Base-by-base conservation (phyloP, 2,797 vertebrate species). In the Leuciscus waleckii region DNA sequence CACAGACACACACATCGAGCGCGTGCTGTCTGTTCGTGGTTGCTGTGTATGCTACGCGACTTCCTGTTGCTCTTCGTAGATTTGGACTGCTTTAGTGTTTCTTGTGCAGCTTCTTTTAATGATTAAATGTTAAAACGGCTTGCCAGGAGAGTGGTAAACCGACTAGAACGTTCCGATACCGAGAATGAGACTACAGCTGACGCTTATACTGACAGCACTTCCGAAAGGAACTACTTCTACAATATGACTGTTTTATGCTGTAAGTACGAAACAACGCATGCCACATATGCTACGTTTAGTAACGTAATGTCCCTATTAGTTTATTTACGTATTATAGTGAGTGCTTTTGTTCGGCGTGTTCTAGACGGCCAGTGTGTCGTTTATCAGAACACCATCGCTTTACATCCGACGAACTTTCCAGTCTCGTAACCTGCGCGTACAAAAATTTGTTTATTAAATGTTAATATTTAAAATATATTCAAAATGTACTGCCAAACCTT, bases 11-110 rank as follows among this genome's bases (percentile, higher is more conserved):
- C n/a, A n/a, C n/a, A n/a, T n/a, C n/a, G n/a, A 51, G 78, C 82
- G 70, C 85, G 75, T 77, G 78, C 81, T 67, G 63, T 7, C 39
- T 17, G 46, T 49, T 49, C 7, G 37, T 23, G 7, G 29, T 23
- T 9, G 43, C 56, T 67, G 77, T 82, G 65, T 54, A 68, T 76
- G 19, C 11, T 3, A n/a, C 37, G 19, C 2, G 11, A 58, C 65
- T 81, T 70, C 46, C 79, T 56, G 65, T 21, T 79, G 41, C 10
- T 32, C 26, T 79, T 67, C 2, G n/a, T n/a, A 26, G 13, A 17
- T 61, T 19, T 78, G 7, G 63, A 35, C 26, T 46, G 39, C 17
- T 49, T 49, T 9, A 23, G 7, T 37, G 5, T 46, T 54, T 69
- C 4, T 16, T 14, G 2, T 23, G 2, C 8, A 69, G 6, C 35